Evolutionary conservation across 2,113 vertebrate species (phyloP).

Genomic region (Rafetus swinhoei): DNA sequence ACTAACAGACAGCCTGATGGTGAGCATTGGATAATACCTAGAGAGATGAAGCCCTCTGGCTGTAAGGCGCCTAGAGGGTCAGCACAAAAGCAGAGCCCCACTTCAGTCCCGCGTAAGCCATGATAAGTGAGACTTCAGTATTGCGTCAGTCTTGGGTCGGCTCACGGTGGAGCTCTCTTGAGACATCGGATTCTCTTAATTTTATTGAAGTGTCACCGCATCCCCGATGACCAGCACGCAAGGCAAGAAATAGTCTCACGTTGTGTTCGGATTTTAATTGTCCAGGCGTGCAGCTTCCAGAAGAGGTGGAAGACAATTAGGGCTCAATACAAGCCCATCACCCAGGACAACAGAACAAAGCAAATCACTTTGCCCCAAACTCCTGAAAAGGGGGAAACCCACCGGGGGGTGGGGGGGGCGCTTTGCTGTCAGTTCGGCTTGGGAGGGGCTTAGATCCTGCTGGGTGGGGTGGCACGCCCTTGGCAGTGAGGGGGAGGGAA

Average conservation of each 20-base stretch:
- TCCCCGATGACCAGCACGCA: no score
- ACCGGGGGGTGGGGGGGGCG: not conserved
- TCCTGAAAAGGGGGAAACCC: no score
- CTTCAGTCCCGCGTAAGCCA: not conserved
- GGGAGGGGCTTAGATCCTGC: not conserved
- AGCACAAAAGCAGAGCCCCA: rapidly evolving
- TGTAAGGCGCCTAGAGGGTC: not conserved
- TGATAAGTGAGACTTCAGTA: not conserved
- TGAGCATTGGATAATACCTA: not conserved
- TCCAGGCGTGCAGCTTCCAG: not conserved
- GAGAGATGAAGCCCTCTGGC: not conserved
- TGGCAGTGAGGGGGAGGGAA: not conserved
- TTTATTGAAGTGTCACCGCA: not conserved
- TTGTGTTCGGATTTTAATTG: not conserved
- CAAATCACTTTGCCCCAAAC: not conserved
- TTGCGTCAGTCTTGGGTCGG: not conserved
- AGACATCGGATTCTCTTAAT: not conserved
- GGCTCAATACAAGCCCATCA: not conserved
- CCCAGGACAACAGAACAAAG: rapidly evolving
- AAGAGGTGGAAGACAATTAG: not conserved
- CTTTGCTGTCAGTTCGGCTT: not conserved
- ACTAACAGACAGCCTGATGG: not conserved
- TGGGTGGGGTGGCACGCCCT: not conserved
- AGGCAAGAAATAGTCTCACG: not conserved
- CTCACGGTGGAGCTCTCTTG: not conserved